These are phyloP conservation scores for Drosophila nr. fundita DNA, from an alignment of 2,888 invertebrate species.

Conservation along the genomic window DNA sequence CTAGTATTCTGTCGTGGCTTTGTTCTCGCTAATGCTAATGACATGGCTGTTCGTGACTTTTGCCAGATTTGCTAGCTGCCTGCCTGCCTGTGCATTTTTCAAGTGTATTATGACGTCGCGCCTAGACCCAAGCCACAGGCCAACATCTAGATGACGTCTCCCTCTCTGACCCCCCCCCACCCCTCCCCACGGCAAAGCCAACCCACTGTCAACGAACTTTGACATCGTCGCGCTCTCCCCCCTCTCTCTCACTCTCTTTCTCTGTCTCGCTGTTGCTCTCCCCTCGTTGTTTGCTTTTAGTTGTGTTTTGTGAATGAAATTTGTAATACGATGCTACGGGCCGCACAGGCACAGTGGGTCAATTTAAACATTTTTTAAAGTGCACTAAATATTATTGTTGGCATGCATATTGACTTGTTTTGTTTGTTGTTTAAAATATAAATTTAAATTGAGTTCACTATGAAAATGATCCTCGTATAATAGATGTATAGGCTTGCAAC, in stretches of 20 bases:
- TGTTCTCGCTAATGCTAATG: constrained; percentile 64
- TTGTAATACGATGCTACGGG: constrained; percentile 80
- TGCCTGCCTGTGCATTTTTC: constrained; percentile 70
- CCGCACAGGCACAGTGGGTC: constrained; percentile 38
- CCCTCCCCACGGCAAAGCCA: constrained; percentile 13
- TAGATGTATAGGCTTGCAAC: background rate
- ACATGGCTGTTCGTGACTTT: constrained; percentile 74
- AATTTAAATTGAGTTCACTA: background rate
- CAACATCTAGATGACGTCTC: constrained; percentile 6
- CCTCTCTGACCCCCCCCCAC: background rate
- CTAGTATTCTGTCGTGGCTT: constrained; percentile 52
- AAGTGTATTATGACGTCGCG: constrained; percentile 77
- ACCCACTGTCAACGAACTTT: constrained; percentile 77
- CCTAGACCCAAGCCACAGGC: constrained; percentile 65
- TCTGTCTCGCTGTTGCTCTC: constrained; percentile 3
- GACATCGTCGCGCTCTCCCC: constrained; percentile 49
- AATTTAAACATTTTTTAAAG: constrained; percentile 8
- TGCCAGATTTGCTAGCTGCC: constrained; percentile 61
- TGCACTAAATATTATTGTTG: background rate
- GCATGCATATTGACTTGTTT: background rate
- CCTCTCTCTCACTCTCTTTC: constrained; percentile 2
- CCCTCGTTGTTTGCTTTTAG: constrained; percentile 44
- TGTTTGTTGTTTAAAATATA: background rate
- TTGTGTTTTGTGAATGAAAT: constrained; percentile 82
- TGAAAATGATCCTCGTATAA: background rate